phyloP scores from a whole-genome alignment of 2,888 invertebrate species.

The Cremastinae sp. region DNA sequence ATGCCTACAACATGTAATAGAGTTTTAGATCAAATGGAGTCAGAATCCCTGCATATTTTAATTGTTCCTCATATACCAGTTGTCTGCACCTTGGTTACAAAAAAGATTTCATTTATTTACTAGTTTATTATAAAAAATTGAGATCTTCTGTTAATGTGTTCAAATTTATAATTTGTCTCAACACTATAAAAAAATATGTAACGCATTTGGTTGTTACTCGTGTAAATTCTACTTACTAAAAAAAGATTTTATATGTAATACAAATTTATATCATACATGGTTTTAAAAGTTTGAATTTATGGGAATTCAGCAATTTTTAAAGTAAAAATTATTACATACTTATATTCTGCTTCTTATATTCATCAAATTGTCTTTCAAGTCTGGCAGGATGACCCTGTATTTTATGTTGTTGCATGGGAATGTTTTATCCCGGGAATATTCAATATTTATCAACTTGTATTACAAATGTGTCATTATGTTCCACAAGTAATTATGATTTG shows the following conservation, averaged over 20 bases:
- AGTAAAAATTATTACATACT: too few species aligned
- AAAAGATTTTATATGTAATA: too few species aligned
- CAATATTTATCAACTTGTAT: constrained; percentile 88
- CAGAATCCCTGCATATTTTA: constrained; percentile 78
- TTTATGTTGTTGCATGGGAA: constrained; percentile 91
- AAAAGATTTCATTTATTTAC: constrained; percentile 71
- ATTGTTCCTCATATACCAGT: constrained; percentile 68
- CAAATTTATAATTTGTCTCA: too few species aligned
- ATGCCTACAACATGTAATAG: constrained; percentile 87
- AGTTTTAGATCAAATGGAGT: constrained; percentile 91
- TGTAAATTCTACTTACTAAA: too few species aligned
- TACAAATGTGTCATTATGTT: too few species aligned
- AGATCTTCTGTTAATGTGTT: not conserved
- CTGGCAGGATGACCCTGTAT: constrained; percentile 89
- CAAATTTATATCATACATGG: too few species aligned
- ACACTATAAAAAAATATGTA: too few species aligned
- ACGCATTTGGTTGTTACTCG: too few species aligned
- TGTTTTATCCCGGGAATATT: constrained; percentile 92
- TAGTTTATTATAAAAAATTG: not conserved
- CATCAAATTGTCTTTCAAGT: constrained; percentile 80
- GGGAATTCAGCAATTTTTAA: too few species aligned
- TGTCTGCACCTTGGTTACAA: constrained; percentile 73
- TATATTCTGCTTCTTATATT: constrained; percentile 6
- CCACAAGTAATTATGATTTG: too few species aligned
- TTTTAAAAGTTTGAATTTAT: too few species aligned